A percentile compares a stretch with the other conserved stretches of the same genome.
Conservation (phyloP, 2,113 vertebrate genomes). For the Paratilapia polleni region DNA sequence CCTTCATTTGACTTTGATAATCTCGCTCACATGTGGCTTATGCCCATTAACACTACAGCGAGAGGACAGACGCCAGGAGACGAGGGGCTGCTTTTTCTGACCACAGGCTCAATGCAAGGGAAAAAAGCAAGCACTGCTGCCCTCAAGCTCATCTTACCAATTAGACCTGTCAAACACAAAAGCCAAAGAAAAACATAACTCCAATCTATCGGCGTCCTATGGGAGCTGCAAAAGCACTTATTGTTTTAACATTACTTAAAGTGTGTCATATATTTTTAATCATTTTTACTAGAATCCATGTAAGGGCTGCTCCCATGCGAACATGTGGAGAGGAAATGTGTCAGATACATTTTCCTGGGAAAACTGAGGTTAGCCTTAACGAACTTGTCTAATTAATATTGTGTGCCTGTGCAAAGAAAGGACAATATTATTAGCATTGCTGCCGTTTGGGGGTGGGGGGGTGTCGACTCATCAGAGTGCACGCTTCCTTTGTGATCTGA, state of each 20-base stretch:
- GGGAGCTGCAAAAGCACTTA: conserved; percentile 70
- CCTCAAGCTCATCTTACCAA: conserved; percentile 75
- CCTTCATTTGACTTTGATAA: conserved; percentile 85
- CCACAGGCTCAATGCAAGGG: conserved; percentile 39
- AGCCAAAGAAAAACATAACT: conserved; percentile 54
- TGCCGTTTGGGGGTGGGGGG: conserved; percentile 51
- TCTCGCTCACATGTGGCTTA: conserved; percentile 77
- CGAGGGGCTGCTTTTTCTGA: conserved; percentile 49
- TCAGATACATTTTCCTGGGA: conserved; percentile 70
- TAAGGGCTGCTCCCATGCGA: conserved; percentile 51
- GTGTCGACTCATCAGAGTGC: conserved; percentile 54
- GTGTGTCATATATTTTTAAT: conserved; percentile 79
- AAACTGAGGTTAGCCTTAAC: conserved; percentile 70
- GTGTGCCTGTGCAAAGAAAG: conserved; percentile 61
- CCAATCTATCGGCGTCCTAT: conserved; percentile 62
- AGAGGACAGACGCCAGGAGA: conserved; percentile 70
- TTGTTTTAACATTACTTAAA: conserved; percentile 81
- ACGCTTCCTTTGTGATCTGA: conserved; percentile 55
- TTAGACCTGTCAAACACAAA: conserved; percentile 70
- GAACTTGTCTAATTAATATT: conserved; percentile 81
- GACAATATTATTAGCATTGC: conserved; percentile 73
- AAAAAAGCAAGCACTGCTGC: conserved; percentile 29
- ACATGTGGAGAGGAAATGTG: conserved; percentile 67
- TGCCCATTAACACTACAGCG: conserved; percentile 81
- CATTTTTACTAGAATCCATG: conserved; percentile 67